Conservation (phyloP, 2,113 vertebrate species). For the Ranitomeya variabilis region DNA sequence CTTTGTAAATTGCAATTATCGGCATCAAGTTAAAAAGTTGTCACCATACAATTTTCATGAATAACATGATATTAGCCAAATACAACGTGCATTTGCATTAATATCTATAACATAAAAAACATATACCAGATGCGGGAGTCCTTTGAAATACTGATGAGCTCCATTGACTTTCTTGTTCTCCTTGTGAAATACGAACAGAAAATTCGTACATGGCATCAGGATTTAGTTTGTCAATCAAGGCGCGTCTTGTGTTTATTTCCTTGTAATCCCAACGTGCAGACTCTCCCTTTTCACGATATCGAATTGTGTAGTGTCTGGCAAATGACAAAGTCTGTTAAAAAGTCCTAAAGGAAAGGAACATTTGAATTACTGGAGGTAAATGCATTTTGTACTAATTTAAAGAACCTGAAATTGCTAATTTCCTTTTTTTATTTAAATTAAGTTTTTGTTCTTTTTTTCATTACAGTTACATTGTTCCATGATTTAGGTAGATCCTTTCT, state of each 20-base stretch:
- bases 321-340: background rate
- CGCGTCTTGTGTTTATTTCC: conserved; percentile 78
- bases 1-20: no score
- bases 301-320: conserved; percentile 84
- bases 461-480: no score
- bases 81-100: background rate
- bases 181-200: conserved; percentile 86
- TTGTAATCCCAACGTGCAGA: conserved; percentile 94
- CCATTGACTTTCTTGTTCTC: conserved; percentile 86
- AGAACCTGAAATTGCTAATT: no score
- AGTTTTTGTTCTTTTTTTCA: no score
- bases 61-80: background rate
- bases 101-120: background rate
- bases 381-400: no score
- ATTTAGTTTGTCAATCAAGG: conserved; percentile 81
- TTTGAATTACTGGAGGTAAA: background rate
- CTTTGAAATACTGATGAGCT: conserved; percentile 91
- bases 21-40: no score
- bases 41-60: background rate
- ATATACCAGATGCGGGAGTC: conserved; percentile 92
- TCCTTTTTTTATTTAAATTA: no score
- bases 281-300: conserved; percentile 94
- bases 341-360: background rate
- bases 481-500: no score
- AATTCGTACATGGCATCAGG: conserved; percentile 97